Evolutionary conservation across 2,113 vertebrate species (phyloP).

Genomic region (Lophotis ruficrista): DNA sequence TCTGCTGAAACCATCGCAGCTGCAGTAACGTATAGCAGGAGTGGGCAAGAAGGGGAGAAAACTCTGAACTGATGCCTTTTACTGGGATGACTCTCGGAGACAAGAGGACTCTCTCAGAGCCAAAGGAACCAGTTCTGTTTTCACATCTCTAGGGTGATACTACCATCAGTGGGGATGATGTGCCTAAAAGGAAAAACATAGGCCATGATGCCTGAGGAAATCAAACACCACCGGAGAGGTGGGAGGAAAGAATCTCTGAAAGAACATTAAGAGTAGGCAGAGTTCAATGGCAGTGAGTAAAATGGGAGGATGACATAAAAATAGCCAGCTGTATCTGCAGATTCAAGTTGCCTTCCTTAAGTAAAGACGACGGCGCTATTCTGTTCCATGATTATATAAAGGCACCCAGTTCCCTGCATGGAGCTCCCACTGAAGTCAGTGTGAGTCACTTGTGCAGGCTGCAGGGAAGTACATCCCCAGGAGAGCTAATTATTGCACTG

Average conservation of each 20-base stretch:
- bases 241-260: background rate
- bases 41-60: background rate
- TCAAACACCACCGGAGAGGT: background rate
- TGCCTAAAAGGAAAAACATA: background rate
- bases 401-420: background rate
- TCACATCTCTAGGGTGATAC: background rate
- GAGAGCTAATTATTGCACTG: constrained; percentile 53
- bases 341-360: background rate
- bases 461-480: background rate
- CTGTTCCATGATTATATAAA: background rate
- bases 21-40: background rate
- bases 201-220: background rate
- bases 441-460: constrained; percentile 29
- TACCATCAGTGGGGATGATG: background rate
- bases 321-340: background rate
- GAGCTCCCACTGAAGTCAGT: background rate
- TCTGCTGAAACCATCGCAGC: background rate
- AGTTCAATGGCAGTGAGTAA: background rate
- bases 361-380: background rate
- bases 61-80: background rate
- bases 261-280: background rate
- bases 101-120: background rate
- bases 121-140: background rate
- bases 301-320: background rate
- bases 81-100: background rate